phyloP scores from a whole-genome alignment of 2,113 vertebrate genomes.

The Tetraodon nigroviridis region DNA sequence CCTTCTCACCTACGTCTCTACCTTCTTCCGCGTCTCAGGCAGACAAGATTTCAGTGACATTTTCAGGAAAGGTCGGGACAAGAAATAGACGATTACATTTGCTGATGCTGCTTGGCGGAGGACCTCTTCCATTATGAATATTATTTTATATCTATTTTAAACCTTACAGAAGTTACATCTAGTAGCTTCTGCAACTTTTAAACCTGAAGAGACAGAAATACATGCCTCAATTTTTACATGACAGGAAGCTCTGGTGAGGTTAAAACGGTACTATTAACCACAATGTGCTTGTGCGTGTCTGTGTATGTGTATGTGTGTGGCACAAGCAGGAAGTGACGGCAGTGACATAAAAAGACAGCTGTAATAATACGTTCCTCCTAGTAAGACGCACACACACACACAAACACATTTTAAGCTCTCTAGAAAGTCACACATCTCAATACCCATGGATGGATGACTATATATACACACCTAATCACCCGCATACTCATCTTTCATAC shows the following conservation, averaged over 20 bases:
- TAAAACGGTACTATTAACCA: not conserved
- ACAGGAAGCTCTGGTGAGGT: not conserved
- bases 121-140: no score
- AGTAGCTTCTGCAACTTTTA: no score
- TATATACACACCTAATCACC: slow-evolving; percentile 60
- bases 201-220: not conserved
- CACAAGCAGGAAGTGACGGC: slow-evolving; percentile 6
- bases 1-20: not conserved
- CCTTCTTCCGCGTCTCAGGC: slow-evolving; percentile 9
- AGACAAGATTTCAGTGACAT: not conserved
- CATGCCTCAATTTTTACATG: not conserved
- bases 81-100: not conserved
- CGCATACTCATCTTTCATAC: slow-evolving; percentile 39
- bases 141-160: not conserved
- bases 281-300: no score
- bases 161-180: not conserved
- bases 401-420: slow-evolving; percentile 23
- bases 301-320: no score
- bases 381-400: slow-evolving; percentile 30
- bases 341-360: slow-evolving; percentile 35
- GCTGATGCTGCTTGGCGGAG: no score
- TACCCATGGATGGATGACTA: slow-evolving; percentile 51
- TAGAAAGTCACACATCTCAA: slow-evolving; percentile 51
- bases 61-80: not conserved
- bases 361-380: slow-evolving; percentile 7